Evolutionary conservation across 2,113 vertebrate genomes (phyloP).

Genomic region (Chloroceryle aenea): DNA sequence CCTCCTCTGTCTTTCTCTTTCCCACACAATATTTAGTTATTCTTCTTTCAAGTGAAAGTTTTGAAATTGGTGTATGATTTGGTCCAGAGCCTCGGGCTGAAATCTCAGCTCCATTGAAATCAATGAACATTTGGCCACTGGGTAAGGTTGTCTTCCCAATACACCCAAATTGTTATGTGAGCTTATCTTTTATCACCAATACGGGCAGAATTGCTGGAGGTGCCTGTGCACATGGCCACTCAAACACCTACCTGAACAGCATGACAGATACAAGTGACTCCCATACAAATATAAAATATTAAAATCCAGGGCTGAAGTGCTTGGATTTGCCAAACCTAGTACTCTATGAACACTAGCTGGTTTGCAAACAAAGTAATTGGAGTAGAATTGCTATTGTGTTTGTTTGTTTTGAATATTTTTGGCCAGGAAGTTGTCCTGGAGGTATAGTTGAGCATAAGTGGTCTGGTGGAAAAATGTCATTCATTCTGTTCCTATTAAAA

Average conservation of each 20-base stretch:
- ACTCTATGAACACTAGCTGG: conserved; percentile 58
- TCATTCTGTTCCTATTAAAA: conserved; percentile 68
- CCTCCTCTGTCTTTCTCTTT: background rate
- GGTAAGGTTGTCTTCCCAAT: background rate
- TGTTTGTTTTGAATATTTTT: conserved; percentile 73
- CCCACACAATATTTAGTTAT: background rate
- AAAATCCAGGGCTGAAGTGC: background rate
- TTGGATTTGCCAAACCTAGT: conserved; percentile 49
- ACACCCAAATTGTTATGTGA: background rate
- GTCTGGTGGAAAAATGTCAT: conserved; percentile 69
- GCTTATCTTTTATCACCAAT: background rate
- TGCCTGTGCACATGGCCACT: background rate
- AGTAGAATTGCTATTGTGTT: conserved; percentile 71
- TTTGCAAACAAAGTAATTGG: conserved; percentile 70
- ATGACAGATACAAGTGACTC: background rate
- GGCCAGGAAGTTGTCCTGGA: conserved; percentile 70
- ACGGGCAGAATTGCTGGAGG: background rate
- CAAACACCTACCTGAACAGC: background rate
- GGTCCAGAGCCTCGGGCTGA: background rate
- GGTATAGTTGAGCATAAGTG: conserved; percentile 65
- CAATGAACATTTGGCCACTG: background rate
- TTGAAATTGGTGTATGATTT: conserved; percentile 7
- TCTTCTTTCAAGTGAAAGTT: conserved; percentile 49
- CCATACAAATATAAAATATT: background rate
- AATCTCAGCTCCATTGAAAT: background rate